Evolutionary conservation across 2,113 vertebrate genomes (phyloP).

Genomic region (Cromileptes altivelis): DNA sequence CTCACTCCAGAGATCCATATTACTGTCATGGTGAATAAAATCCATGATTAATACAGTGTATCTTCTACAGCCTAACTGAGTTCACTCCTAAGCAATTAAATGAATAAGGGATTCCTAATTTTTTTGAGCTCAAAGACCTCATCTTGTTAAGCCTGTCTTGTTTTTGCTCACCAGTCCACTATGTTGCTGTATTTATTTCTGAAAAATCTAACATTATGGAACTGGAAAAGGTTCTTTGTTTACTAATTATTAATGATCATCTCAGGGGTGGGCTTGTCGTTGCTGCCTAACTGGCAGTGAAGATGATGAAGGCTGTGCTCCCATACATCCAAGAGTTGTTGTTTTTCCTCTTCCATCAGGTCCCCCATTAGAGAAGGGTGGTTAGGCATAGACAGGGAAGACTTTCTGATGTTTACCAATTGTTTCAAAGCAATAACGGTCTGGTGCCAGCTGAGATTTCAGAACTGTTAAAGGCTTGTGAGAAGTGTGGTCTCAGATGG

Average conservation of each 20-base stretch:
- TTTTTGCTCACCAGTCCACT: no score
- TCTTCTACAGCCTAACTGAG: not conserved
- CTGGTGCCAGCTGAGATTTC: not conserved
- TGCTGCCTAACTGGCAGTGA: not conserved
- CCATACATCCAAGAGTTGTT: not conserved
- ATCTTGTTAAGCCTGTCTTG: not conserved
- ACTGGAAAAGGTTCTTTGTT: not conserved
- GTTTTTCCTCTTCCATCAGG: not conserved
- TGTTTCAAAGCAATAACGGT: not conserved
- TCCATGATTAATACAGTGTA: not conserved
- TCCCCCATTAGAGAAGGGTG: not conserved
- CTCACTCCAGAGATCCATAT: not conserved
- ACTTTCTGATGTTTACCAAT: not conserved
- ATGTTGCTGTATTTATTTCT: not conserved
- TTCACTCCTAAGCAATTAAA: not conserved
- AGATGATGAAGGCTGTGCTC: not conserved
- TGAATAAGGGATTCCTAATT: not conserved
- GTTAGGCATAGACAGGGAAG: not conserved
- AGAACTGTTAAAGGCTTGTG: not conserved
- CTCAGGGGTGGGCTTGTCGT: not conserved
- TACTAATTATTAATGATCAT: no score
- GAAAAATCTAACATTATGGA: not conserved
- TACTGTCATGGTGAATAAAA: not conserved
- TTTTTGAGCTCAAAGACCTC: not conserved
- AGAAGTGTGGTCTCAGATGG: not conserved